phyloP scores from a whole-genome alignment of 2,113 vertebrate genomes.

The Phalacrocorax pelagicus region DNA sequence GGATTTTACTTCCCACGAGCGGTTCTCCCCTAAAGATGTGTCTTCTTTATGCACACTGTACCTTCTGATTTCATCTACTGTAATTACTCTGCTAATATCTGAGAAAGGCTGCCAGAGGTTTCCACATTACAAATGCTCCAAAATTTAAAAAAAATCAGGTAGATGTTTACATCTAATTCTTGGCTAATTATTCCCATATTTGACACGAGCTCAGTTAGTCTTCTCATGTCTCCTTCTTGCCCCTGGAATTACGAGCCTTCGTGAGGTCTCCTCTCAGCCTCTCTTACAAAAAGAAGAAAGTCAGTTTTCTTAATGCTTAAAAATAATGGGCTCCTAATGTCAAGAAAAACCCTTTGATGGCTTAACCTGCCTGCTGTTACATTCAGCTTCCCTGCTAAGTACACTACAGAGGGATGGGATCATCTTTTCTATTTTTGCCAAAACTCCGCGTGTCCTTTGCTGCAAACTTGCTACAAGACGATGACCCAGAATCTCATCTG shows the following conservation, averaged over 20 bases:
- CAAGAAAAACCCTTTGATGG: neutral
- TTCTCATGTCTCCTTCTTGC: neutral
- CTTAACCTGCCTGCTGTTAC: neutral
- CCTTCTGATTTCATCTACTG: too few relatives aligned
- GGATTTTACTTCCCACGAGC: neutral
- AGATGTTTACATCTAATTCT: neutral
- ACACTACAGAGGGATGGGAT: neutral
- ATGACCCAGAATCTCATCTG: neutral
- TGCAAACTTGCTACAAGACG: neutral
- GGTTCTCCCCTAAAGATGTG: neutral
- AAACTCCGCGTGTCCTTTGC: neutral
- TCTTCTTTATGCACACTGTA: neutral
- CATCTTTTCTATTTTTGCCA: neutral
- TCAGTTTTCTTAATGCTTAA: neutral
- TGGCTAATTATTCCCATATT: neutral
- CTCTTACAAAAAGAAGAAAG: neutral
- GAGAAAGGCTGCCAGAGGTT: neutral
- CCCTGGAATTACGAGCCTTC: neutral
- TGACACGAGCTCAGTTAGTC: neutral
- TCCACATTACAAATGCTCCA: accelerated
- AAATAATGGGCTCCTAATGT: neutral
- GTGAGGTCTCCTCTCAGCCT: neutral
- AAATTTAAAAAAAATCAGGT: neutral
- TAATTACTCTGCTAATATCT: neutral
- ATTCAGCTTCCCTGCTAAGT: neutral